phyloP scores from a whole-genome alignment of 2,797 vertebrate species.

The Zenarchopterus dispar region DNA sequence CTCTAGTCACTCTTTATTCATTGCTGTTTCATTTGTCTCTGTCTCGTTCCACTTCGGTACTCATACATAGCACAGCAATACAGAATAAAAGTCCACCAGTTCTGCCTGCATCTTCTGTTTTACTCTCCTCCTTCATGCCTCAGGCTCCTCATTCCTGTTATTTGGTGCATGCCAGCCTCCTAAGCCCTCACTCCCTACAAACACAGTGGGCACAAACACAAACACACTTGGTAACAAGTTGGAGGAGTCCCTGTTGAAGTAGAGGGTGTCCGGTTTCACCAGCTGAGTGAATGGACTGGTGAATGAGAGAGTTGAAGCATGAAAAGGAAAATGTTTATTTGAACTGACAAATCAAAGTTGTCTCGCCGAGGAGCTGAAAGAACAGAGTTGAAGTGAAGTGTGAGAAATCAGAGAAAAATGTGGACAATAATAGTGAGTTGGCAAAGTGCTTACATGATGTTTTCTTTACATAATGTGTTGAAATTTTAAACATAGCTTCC shows the following conservation, averaged over 20 bases:
- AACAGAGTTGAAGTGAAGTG: not conserved
- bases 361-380: constrained; percentile 12
- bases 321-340: constrained; percentile 34
- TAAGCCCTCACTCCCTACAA: constrained; percentile 14
- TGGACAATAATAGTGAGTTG: too few relatives aligned
- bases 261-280: constrained; percentile 31
- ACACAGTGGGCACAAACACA: constrained; percentile 26
- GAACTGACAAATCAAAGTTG: constrained; percentile 30
- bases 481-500: too few relatives aligned
- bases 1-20: too few relatives aligned
- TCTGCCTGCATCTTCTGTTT: not conserved
- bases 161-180: constrained; percentile 12
- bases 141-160: not conserved
- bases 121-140: not conserved
- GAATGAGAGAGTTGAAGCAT: constrained; percentile 22
- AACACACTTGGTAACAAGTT: constrained; percentile 21
- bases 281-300: constrained; percentile 6
- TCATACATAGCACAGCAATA: not conserved
- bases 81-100: not conserved
- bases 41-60: not conserved
- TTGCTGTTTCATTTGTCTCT: too few relatives aligned
- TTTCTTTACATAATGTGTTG: too few relatives aligned
- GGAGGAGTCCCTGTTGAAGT: not conserved
- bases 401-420: not conserved
- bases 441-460: too few relatives aligned